Percentiles rank a stretch among this genome's conserved stretches.
phyloP scores from a whole-genome alignment of 2,888 invertebrate species.

The Ophion ellenae region DNA sequence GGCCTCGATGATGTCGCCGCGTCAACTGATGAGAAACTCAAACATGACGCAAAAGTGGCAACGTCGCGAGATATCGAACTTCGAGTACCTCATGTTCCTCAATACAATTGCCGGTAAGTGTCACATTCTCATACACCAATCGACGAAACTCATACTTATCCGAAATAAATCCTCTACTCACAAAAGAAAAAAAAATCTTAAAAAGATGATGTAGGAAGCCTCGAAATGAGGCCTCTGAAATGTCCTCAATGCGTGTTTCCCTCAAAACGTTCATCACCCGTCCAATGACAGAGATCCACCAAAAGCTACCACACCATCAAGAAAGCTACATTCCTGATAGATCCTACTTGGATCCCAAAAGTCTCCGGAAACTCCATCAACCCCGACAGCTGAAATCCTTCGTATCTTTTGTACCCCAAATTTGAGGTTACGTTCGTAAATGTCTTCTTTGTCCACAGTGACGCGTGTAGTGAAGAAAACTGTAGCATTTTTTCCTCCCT shows the following conservation, averaged over 20 bases:
- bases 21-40: constrained; percentile 99
- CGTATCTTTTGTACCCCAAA: neutral
- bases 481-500: constrained; percentile 75
- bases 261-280: neutral
- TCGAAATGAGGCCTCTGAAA: neutral
- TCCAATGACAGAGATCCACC: neutral
- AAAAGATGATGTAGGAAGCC: neutral
- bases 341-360: neutral
- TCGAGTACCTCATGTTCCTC: constrained; percentile 99
- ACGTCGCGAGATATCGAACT: constrained; percentile 99
- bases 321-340: neutral
- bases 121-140: neutral
- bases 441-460: neutral
- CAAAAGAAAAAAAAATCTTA: neutral
- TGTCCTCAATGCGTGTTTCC: neutral
- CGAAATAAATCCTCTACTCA: neutral
- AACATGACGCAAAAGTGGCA: constrained; percentile 99
- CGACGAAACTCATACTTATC: neutral
- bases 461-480: constrained; percentile 70
- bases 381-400: neutral
- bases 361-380: neutral
- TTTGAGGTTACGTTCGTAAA: neutral
- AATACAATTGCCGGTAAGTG: constrained; percentile 98
- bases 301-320: neutral
- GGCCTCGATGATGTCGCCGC: constrained; percentile 99